Evolutionary conservation across 2,797 vertebrate genomes (phyloP).

Genomic region (Microctenopoma lineatum): DNA sequence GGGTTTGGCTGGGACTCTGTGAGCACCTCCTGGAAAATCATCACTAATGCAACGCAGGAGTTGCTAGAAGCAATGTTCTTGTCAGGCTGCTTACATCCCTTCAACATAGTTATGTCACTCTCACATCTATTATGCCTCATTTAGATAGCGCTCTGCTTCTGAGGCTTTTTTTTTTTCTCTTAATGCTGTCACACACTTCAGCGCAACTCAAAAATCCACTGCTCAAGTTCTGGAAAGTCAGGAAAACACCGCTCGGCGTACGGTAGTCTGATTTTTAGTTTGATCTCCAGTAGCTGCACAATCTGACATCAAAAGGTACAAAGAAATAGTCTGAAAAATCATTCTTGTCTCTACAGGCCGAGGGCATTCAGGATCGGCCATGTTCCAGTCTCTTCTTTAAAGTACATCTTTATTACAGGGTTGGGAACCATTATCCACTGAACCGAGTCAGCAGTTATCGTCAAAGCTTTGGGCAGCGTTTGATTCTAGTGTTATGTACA

Average conservation of each 20-base stretch:
- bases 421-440: not conserved
- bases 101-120: conserved; percentile 72
- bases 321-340: not conserved
- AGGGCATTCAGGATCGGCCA: conserved; percentile 28
- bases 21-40: conserved; percentile 75
- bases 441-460: conserved; percentile 17
- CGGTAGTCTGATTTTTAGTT: conserved; percentile 30
- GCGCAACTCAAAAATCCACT: conserved; percentile 23
- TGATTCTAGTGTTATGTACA: conserved; percentile 4
- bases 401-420: conserved; percentile 25
- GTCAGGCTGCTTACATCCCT: conserved; percentile 69
- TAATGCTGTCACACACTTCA: conserved; percentile 34
- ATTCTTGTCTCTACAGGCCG: conserved; percentile 16
- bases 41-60: conserved; percentile 79
- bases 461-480: conserved; percentile 20
- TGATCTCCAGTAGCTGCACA: conserved; percentile 19
- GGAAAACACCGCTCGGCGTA: conserved; percentile 21
- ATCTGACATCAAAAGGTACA: conserved; percentile 11
- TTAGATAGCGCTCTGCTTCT: conserved; percentile 56
- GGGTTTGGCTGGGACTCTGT: conserved; percentile 63
- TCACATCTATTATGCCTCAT: conserved; percentile 74
- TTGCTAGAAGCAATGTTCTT: conserved; percentile 75
- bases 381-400: conserved; percentile 12
- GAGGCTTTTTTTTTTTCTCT: conserved; percentile 20
- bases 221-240: conserved; percentile 23